Base-by-base conservation (phyloP, 2,113 vertebrate genomes). In the Amblyopsis rosae region DNA sequence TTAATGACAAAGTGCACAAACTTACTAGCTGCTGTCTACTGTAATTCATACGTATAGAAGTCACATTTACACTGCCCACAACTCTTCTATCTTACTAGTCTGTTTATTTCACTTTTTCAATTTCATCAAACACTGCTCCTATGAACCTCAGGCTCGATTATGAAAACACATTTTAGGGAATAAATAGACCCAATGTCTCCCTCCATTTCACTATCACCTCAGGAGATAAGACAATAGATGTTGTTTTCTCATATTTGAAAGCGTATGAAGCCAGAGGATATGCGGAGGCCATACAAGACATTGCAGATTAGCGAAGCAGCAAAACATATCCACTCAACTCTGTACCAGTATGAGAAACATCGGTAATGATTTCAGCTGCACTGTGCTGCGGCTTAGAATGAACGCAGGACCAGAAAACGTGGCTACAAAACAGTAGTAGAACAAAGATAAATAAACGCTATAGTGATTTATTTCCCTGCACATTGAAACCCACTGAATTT, bases 181-280 rank as follows among this genome's bases (percentile, higher is more conserved):
- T 86, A 83, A 82, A 89, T 76, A 84, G 70, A 72, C 60, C 26
- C 67, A 35, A 73, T 79, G 71, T 72, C 78, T 86, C 70, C 71
- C 81, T 82, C 75, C 70, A 77, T 86, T 86, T 88, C 76, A 82
- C 70, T 69, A 85, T 88, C 74, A 81, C 76, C 69, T 77, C 57
- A 13, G 76, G 78, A 84, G 82, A 83, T 84, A 75, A 89, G 68
- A 82, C 12, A 69, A 74, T 67, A 76, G 69, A 76, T 62, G 77
- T 61, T 19, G 57, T 81, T 86, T 82, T 82, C 83, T 87, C 70
- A 85, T 82, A 76, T 82, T 77, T 66, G 72, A 84, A 87, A 86
- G 83, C 80, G 71, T 85, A 77, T 59, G 63, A 77, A 72, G 77
- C 62, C 51, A 12, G 46, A 70, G 72, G 76, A 73, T 74, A 71